phyloP scores from a whole-genome alignment of 2,888 invertebrate genomes.

The Emmelina monodactyla region DNA sequence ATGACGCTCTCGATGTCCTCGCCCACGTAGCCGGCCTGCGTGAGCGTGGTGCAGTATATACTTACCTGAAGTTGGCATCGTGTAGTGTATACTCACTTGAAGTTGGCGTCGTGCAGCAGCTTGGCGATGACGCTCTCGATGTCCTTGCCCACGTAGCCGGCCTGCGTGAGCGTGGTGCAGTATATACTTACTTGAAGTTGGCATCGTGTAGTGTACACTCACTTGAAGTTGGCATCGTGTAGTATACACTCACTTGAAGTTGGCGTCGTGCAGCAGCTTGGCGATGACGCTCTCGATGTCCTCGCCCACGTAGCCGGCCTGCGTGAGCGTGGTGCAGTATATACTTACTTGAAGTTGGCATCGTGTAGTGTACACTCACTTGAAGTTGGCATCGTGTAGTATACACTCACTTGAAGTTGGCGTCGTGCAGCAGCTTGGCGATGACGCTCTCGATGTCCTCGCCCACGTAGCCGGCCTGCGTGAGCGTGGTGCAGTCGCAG shows the following conservation, averaged over 20 bases:
- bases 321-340: constrained; percentile 95
- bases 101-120: constrained; percentile 94
- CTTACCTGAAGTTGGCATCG: too few relatives aligned
- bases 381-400: too few relatives aligned
- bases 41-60: constrained; percentile 94
- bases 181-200: too few relatives aligned
- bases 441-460: constrained; percentile 99
- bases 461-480: constrained; percentile 98
- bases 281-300: constrained; percentile 99
- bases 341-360: too few relatives aligned
- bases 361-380: too few relatives aligned
- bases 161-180: constrained; percentile 95
- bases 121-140: constrained; percentile 98
- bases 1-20: constrained; percentile 99
- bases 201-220: too few relatives aligned
- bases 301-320: constrained; percentile 99
- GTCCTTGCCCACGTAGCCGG: constrained; percentile 99
- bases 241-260: constrained; percentile 80
- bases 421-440: constrained; percentile 94
- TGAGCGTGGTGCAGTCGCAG: constrained; percentile 96
- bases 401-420: constrained; percentile 79
- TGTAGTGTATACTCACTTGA: constrained; percentile 73
- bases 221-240: too few relatives aligned
- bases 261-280: constrained; percentile 94
- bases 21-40: constrained; percentile 98